These are phyloP conservation scores for Macroglossus sobrinus DNA, from an alignment of 2,113 vertebrate genomes.

Conservation along the genomic window DNA sequence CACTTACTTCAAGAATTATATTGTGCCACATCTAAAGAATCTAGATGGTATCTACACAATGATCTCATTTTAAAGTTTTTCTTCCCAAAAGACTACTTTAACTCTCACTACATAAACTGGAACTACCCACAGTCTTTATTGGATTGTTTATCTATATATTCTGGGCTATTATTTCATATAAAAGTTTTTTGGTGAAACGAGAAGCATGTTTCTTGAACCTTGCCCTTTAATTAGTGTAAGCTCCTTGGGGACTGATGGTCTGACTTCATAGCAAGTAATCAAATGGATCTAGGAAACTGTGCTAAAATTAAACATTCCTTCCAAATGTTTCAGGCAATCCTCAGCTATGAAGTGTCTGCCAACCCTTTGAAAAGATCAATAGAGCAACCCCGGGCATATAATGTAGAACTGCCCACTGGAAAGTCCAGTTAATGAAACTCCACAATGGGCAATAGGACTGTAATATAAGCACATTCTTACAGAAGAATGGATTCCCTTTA, in stretches of 20 bases:
- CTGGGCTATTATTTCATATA: conserved; percentile 37
- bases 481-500: conserved; percentile 33
- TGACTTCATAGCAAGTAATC: conserved; percentile 64
- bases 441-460: not conserved
- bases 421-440: not conserved
- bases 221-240: conserved; percentile 61
- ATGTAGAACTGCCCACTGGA: conserved; percentile 16
- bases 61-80: conserved; percentile 43
- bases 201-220: conserved; percentile 60
- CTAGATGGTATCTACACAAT: not conserved
- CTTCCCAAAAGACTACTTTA: conserved; percentile 31
- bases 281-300: conserved; percentile 66
- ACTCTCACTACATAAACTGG: conserved; percentile 24
- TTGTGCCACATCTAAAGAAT: not conserved
- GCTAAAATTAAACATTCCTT: conserved; percentile 77
- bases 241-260: conserved; percentile 53
- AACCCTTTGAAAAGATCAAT: conserved; percentile 52
- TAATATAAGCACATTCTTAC: not conserved
- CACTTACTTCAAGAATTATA: conserved; percentile 24
- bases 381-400: not conserved
- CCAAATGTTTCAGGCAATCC: conserved; percentile 44
- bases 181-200: conserved; percentile 51
- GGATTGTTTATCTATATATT: conserved; percentile 22
- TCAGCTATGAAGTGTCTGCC: not conserved
- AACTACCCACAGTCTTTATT: conserved; percentile 48